Conservation (phyloP, 2,113 vertebrate genomes). For the Burhinus oedicnemus region DNA sequence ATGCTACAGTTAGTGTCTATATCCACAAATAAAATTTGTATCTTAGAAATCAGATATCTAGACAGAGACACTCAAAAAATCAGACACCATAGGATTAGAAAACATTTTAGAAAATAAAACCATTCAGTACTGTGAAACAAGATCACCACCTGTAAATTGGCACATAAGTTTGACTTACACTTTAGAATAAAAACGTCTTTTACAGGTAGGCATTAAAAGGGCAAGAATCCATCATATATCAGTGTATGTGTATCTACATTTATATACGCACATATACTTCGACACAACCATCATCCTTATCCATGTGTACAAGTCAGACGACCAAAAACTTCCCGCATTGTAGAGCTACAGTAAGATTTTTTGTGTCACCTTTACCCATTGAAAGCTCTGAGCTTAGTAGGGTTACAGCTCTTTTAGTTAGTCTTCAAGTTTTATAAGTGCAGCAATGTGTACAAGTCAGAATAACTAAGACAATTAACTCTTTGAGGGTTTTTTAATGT, state of each 20-base stretch:
- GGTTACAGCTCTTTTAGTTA: not conserved
- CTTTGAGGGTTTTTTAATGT: not conserved
- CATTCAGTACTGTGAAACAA: not conserved
- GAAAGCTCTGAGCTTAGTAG: not conserved
- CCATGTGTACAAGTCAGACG: not conserved
- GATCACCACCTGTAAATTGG: not conserved
- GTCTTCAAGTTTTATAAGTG: not conserved
- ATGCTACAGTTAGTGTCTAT: not conserved
- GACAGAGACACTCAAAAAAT: not conserved
- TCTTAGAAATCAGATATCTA: not conserved
- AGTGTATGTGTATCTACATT: not conserved
- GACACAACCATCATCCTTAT: not conserved
- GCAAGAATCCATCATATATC: not conserved
- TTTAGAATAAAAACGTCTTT: not conserved
- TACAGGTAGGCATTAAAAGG: not conserved
- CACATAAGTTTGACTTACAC: not conserved
- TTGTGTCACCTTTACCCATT: not conserved
- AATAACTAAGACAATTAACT: not conserved
- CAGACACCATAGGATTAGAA: not conserved
- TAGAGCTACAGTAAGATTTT: not conserved
- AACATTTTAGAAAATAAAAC: not conserved
- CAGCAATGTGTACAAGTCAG: not conserved
- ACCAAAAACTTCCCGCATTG: not conserved
- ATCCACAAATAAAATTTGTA: not conserved
- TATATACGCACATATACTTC: fast-evolving